Base-by-base conservation (phyloP, 1,140 invertebrate genomes). In the Ceratina calcarata region DNA sequence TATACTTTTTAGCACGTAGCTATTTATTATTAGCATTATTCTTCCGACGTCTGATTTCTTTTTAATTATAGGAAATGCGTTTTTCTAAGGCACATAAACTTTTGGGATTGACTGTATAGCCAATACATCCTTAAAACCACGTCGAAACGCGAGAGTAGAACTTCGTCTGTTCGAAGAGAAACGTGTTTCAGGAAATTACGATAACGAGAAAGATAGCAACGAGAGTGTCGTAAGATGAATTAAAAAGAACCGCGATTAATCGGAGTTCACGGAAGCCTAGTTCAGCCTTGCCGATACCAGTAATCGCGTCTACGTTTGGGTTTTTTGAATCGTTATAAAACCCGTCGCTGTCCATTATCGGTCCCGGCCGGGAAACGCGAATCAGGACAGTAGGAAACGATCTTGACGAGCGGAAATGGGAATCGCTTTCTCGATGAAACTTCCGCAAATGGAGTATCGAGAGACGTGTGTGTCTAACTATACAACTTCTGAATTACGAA, bases 291-390 rank as follows among this genome's bases (percentile, higher is more conserved):
- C 27, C 27, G 51, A 67, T 45, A 67, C 12, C 55, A 67, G 62
- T 18, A 24, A 66, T 75, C 62, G 62, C 73, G 24, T 7, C 16
- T 45, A 20, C 62, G 22, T 55, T 75, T 75, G 49, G 61, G 62
- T 75, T 55, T 69, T 16, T 1, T 18, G 10, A 12, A 55, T 74
- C 45, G 49, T 24, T 53, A 20, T 55, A 57, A 74, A 55, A 74
- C 18, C 20, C 18, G 3, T n/a, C 45, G 15, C 49, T 12, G n/a
- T 45, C 45, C 18, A 32, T 13, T 53, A 53, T 49, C 27, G 27
- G 15, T 12, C 55, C 72, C 24, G 65, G 20, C 16, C 49, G n/a
- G 10, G 24, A 55, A 27, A 55, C 10, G 24, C 51, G 27, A 69
- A 69, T 55, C 24, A 55, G 72, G 49, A 65, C 7, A 16, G 10